phyloP scores from a whole-genome alignment of 2,113 vertebrate genomes.

The Apodemus sylvaticus region DNA sequence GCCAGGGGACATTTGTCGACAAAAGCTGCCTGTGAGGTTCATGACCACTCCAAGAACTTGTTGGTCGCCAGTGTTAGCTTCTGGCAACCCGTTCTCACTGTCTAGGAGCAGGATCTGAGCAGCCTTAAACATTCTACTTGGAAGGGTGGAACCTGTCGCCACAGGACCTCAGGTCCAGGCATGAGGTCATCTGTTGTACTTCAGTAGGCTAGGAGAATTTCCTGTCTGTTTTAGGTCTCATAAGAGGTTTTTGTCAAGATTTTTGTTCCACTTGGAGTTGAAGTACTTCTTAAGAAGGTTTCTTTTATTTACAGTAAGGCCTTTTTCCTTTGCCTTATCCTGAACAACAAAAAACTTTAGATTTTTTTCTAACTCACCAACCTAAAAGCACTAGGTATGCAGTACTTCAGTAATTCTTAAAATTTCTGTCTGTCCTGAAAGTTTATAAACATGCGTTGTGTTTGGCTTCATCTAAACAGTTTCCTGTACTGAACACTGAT shows the following conservation, averaged over 20 bases:
- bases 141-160: not conserved
- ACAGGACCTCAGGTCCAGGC: not conserved
- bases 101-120: not conserved
- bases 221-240: not conserved
- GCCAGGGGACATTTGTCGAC: not conserved
- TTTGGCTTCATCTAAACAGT: slow-evolving; percentile 85
- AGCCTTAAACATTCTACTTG: not conserved
- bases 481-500: slow-evolving; percentile 90
- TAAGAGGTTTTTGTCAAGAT: not conserved
- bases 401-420: not conserved
- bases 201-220: not conserved
- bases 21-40: not conserved
- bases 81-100: not conserved
- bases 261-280: not conserved
- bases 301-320: not conserved
- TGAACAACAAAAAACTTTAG: not conserved
- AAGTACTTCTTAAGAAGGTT: not conserved
- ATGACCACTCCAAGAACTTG: too few species aligned
- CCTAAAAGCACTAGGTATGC: not conserved
- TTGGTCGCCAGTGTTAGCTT: not conserved
- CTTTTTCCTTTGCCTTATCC: not conserved
- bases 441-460: slow-evolving; percentile 14
- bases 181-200: not conserved
- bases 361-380: not conserved
- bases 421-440: not conserved